Evolutionary conservation across 2,113 vertebrate genomes (phyloP).

Genomic region (Phyllopteryx taeniolatus): DNA sequence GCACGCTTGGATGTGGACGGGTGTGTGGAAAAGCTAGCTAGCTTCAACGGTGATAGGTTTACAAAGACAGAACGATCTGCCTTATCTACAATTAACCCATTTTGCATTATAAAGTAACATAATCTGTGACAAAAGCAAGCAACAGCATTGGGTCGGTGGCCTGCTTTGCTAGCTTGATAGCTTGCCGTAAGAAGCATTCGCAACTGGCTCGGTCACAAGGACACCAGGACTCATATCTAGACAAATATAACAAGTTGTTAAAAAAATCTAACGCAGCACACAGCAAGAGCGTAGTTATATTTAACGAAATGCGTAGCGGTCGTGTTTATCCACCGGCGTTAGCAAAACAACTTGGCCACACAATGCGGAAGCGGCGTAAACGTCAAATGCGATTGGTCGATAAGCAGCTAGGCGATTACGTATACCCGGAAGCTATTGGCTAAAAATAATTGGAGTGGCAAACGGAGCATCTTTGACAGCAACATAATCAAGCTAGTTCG

Average conservation of each 20-base stretch:
- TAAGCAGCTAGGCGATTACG: conserved; percentile 7
- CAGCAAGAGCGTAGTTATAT: no score
- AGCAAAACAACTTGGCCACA: conserved; percentile 51
- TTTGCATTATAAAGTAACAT: background rate
- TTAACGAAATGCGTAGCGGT: background rate
- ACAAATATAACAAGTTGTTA: background rate
- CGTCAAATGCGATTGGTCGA: conserved; percentile 46
- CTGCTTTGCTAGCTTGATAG: conserved; percentile 51
- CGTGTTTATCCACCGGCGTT: conserved; percentile 1
- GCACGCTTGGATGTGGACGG: background rate
- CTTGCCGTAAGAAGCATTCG: conserved; percentile 31
- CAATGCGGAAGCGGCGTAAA: conserved; percentile 55
- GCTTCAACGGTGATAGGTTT: background rate
- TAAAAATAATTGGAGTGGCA: background rate
- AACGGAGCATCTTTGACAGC: conserved; percentile 4
- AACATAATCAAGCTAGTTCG: background rate
- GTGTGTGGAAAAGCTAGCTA: background rate
- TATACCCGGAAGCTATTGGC: conserved; percentile 42
- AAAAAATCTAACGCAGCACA: background rate
- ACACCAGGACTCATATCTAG: background rate
- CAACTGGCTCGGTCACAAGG: background rate
- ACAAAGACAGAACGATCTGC: background rate
- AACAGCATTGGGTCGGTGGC: background rate
- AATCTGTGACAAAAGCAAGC: background rate
- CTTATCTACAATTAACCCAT: background rate